phyloP scores from a whole-genome alignment of 2,888 invertebrate species.

The Agonopterix alstromeriana region DNA sequence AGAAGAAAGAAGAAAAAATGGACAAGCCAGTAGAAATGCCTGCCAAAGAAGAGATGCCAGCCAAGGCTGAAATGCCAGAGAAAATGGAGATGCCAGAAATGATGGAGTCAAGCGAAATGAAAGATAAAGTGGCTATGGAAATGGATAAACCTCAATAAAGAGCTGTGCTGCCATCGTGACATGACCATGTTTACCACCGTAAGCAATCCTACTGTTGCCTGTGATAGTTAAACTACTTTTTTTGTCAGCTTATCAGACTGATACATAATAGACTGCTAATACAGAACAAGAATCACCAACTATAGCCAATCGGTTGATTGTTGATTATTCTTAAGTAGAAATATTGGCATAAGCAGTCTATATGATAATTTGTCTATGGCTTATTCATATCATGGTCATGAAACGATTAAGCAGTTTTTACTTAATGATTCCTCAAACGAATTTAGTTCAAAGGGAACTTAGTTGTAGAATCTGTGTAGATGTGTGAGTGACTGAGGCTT shows the following conservation, averaged over 20 bases:
- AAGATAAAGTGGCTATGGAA: conserved; percentile 10
- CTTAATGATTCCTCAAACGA: conserved; percentile 9
- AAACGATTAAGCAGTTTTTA: not conserved
- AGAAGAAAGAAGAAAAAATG: conserved; percentile 38
- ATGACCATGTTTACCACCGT: conserved; percentile 1
- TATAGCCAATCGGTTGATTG: too few relatives aligned
- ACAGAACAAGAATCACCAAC: too few relatives aligned
- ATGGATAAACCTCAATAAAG: conserved; percentile 8
- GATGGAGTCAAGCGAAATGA: conserved; percentile 20
- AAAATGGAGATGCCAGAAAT: conserved; percentile 15
- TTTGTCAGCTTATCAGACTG: not conserved
- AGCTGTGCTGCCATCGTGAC: not conserved
- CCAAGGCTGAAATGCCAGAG: conserved; percentile 14
- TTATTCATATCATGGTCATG: not conserved
- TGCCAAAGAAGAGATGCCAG: conserved; percentile 18
- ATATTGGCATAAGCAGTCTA: too few relatives aligned
- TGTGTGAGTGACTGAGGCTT: conserved; percentile 13
- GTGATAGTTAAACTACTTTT: not conserved
- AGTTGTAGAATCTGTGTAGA: conserved; percentile 10
- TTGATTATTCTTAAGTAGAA: too few relatives aligned
- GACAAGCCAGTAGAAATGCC: conserved; percentile 31
- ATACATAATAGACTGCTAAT: not conserved
- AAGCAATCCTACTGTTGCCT: not conserved
- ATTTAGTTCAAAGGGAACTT: conserved; percentile 12
- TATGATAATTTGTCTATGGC: not conserved